Base-by-base conservation (phyloP, 2,888 invertebrate genomes). In the Calliopum simillimum region DNA sequence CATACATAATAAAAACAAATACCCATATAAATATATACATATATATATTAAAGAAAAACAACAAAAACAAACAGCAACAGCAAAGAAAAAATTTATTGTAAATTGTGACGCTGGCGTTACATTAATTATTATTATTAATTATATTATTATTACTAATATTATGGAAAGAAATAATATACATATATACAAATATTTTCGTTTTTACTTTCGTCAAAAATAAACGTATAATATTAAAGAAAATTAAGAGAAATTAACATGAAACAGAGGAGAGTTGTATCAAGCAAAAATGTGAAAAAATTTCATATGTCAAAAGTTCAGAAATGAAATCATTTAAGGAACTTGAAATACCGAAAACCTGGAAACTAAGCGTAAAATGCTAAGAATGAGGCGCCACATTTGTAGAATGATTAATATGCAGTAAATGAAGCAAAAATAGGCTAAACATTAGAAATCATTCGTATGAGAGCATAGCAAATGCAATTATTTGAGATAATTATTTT, bases 21-120 rank as follows among this genome's bases (percentile, higher is more conserved):
- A 68, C 21, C 47, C n/a, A 59, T 49, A 63, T 70, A 61, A 68
- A 69, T 63, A 67, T 68, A 68, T 77, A 69, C 73, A 72, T 74
- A 75, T 78, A 70, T 73, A 73, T 75, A 33, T 33, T 33, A 8
- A 75, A 76, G 75, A 74, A 77, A 73, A 72, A 41, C 41, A 63
- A 63, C 69, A 46, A 25, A 66, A 53, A 56, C 13, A 44, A 70
- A 61, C 6, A 66, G 47, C 5, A 63, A 63, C 59, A 70, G 61
- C 46, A 70, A 71, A 68, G 67, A 68, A 25, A 69, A 69, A 19
- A 43, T 41, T 41, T 61, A 65, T 61, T 65, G 55, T 70, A 65
- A 70, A 65, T 51, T 74, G 75, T 75, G 75, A 75, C 76, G 76
- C 76, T 76, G 76, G 76, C 76, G 76, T 78, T 77, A 78, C 78